A percentile compares a stretch with the other conserved stretches of the same genome.
Evolutionary conservation across 1,140 invertebrate species (phyloP).

Genomic region (Apis dorsata): DNA sequence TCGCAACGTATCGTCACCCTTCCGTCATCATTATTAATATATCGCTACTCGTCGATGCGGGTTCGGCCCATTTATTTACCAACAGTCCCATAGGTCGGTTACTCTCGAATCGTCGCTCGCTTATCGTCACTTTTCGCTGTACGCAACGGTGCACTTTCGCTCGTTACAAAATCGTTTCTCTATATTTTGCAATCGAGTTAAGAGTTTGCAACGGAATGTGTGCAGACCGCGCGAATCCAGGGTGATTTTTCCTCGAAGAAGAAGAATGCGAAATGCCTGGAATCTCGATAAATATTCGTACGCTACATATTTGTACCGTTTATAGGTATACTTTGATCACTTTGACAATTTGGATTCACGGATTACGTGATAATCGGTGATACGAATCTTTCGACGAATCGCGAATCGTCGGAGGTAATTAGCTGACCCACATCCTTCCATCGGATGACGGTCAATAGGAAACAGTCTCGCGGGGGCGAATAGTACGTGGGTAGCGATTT

Average conservation of each 20-base stretch:
- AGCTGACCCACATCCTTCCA: slow-evolving; percentile 20
- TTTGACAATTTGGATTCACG: slow-evolving; percentile 18
- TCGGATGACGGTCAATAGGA: slow-evolving; percentile 18
- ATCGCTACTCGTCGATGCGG: slow-evolving; percentile 18
- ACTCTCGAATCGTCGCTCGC: background rate
- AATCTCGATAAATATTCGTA: too few relatives aligned
- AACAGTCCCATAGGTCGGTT: slow-evolving; percentile 11
- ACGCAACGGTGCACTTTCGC: slow-evolving; percentile 40
- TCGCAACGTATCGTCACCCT: background rate
- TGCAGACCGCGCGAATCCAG: background rate
- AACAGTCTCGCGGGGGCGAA: background rate
- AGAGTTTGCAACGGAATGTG: slow-evolving; percentile 16
- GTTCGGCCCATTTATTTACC: slow-evolving; percentile 26
- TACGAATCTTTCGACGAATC: slow-evolving; percentile 39
- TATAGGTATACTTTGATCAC: too few relatives aligned
- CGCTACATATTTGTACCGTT: too few relatives aligned
- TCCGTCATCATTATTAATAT: background rate
- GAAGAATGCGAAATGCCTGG: too few relatives aligned
- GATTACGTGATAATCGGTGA: slow-evolving; percentile 40
- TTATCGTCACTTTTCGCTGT: slow-evolving; percentile 32
- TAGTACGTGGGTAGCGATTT: slow-evolving; percentile 18
- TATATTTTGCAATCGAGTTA: slow-evolving; percentile 30
- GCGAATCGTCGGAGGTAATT: background rate
- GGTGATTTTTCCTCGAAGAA: too few relatives aligned
- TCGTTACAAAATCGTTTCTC: slow-evolving; percentile 46